Evolutionary conservation across 2,888 invertebrate genomes (phyloP), one percentile per base, ranked within the genome.

Genomic region (Aricia artaxerxes): DNA sequence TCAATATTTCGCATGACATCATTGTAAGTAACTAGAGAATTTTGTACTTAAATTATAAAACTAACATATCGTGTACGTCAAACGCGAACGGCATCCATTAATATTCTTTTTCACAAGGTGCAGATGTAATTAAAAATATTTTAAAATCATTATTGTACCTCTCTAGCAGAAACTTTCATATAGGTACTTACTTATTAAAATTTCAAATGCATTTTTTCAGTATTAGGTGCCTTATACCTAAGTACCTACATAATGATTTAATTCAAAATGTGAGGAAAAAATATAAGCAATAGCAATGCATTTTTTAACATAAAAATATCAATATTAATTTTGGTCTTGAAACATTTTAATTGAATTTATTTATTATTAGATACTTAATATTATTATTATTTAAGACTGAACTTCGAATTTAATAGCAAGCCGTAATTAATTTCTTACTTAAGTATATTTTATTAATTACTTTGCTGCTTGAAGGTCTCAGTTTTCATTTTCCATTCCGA

Each of bases 371-470:
- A 24, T 24, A 84, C 83, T 84, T 84, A 35, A 13, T 69, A 69
- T 35, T 69, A 69, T 75, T 75, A 76, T 76, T 76, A 53, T 82
- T 91, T 91, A 91, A 92, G 92, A 92, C 92, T 92, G 92, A 92
- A 88, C 85, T 87, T 87, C 87, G 86, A 84, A 80, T 79, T 78
- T 78, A 76, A 31, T 57, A 76, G 57, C 57, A 24, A 76, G 57
- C 35, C 31, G 49, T 76, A 35, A 53, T 76, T 76, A 35, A 53
- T 13, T 31, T 13, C 35, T 44, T 24, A 24, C 24, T 24, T 24
- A 24, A 24, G 24, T 76, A 57, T 49, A 49, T 75, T 53, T 76
- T 35, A 76, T 35, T 16, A 35, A 44, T 76, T 76, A 53, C 49
- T 31, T 49, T 75, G 31, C 57, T 35, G 44, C 44, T 75, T 53